These are phyloP conservation scores for Pocota personata DNA, from an alignment of 2,888 invertebrate species.

Conservation along the genomic window DNA sequence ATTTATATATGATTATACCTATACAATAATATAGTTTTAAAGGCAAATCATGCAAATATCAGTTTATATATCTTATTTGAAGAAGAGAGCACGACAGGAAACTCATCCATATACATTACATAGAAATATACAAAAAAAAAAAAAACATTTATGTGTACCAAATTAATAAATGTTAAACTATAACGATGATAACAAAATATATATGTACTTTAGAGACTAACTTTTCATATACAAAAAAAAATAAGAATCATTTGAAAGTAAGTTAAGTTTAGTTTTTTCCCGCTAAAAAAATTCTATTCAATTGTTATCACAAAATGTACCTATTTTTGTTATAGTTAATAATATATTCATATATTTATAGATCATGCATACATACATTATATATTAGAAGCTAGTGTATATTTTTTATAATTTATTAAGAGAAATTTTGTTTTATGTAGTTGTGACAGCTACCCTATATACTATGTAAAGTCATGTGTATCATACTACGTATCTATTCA, in stretches of 20 bases:
- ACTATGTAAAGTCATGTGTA: conserved; percentile 40
- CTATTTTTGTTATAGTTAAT: conserved; percentile 31
- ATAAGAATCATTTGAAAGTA: conserved; percentile 12
- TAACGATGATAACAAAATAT: conserved; percentile 7
- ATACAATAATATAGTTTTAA: conserved; percentile 49
- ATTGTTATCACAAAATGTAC: conserved; percentile 20
- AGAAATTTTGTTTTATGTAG: conserved; percentile 50
- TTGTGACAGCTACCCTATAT: conserved; percentile 54
- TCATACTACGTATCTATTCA: conserved; percentile 48
- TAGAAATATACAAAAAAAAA: conserved; percentile 37
- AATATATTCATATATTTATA: conserved; percentile 20
- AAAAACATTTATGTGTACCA: conserved; percentile 18
- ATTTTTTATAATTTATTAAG: conserved; percentile 65
- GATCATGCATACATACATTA: conserved; percentile 3
- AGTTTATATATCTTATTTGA: conserved; percentile 53
- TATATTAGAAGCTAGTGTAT: conserved; percentile 43
- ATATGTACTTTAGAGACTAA: conserved; percentile 38
- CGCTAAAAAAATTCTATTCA: conserved; percentile 27
- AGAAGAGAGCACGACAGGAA: conserved; percentile 40
- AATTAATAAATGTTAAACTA: conserved; percentile 8
- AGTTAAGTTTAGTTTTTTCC: conserved; percentile 50
- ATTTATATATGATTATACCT: conserved; percentile 48
- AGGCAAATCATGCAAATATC: conserved; percentile 48
- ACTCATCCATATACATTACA: conserved; percentile 63
- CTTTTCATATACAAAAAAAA: conserved; percentile 52